Conservation (phyloP, 2,113 vertebrate species). For the Stercorarius parasiticus region DNA sequence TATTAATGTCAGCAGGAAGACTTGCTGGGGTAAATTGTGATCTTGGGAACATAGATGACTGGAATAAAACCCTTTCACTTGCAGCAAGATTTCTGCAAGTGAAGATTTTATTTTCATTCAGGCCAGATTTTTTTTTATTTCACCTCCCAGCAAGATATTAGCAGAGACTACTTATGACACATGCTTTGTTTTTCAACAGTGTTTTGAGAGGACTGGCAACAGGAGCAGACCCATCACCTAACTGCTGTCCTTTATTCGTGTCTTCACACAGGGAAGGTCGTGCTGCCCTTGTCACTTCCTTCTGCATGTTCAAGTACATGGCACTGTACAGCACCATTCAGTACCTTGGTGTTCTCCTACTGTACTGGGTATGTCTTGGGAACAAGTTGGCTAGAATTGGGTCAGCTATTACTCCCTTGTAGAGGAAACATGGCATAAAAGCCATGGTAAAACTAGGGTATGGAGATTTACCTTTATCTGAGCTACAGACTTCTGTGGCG, state of each 20-base stretch:
- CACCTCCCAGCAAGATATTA: neutral
- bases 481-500: neutral
- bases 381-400: neutral
- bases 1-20: neutral
- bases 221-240: neutral
- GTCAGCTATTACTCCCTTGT: neutral
- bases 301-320: slow-evolving; percentile 86
- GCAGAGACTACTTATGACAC: neutral
- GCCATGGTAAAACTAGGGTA: neutral
- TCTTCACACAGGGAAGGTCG: slow-evolving; percentile 76
- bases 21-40: neutral
- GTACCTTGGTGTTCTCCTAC: slow-evolving; percentile 79
- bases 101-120: neutral
- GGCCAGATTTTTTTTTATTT: neutral
- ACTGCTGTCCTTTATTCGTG: neutral
- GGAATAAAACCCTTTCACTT: neutral
- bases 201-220: neutral
- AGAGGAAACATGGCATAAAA: neutral
- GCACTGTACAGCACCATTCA: slow-evolving; percentile 83
- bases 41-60: neutral
- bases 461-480: neutral
- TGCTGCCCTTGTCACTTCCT: slow-evolving; percentile 80
- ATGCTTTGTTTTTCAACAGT: neutral
- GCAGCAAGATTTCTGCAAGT: neutral
- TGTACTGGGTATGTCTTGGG: slow-evolving; percentile 79